phyloP scores from a whole-genome alignment of 1,140 invertebrate genomes.

The Epicauta chinensis region DNA sequence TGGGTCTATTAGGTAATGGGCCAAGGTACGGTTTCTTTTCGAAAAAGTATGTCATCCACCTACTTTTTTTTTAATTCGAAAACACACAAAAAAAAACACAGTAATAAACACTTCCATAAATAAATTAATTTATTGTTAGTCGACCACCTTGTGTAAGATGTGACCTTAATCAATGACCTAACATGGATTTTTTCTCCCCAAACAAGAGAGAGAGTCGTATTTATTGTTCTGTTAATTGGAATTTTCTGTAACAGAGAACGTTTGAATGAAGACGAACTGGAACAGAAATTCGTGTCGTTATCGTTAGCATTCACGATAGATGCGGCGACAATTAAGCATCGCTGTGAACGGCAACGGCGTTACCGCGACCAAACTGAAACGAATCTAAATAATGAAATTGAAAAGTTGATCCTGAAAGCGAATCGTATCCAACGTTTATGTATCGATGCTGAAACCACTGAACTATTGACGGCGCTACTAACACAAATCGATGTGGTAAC shows the following conservation, averaged over 20 bases:
- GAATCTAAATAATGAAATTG: conserved; percentile 37
- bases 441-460: conserved; percentile 37
- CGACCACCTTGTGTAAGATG: neutral
- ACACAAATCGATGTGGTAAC: conserved; percentile 35
- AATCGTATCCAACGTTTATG: conserved; percentile 35
- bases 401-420: conserved; percentile 32
- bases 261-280: conserved; percentile 36
- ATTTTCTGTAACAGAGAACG: conserved; percentile 27
- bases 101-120: too few relatives aligned
- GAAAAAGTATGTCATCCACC: neutral
- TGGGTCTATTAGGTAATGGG: conserved; percentile 32
- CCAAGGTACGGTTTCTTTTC: conserved; percentile 17
- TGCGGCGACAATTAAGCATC: conserved; percentile 35
- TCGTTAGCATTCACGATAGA: conserved; percentile 40
- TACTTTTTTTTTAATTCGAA: neutral
- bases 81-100: neutral
- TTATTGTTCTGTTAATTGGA: neutral
- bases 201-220: neutral
- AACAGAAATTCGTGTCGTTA: conserved; percentile 39
- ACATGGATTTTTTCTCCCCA: neutral
- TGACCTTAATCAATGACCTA: conserved; percentile 5
- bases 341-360: conserved; percentile 35
- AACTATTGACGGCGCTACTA: conserved; percentile 31
- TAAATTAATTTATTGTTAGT: too few relatives aligned
- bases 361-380: conserved; percentile 39